A percentile compares a stretch with the other conserved stretches of the same genome.
Conservation (phyloP, 2,113 vertebrate genomes). For the Meles meles region DNA sequence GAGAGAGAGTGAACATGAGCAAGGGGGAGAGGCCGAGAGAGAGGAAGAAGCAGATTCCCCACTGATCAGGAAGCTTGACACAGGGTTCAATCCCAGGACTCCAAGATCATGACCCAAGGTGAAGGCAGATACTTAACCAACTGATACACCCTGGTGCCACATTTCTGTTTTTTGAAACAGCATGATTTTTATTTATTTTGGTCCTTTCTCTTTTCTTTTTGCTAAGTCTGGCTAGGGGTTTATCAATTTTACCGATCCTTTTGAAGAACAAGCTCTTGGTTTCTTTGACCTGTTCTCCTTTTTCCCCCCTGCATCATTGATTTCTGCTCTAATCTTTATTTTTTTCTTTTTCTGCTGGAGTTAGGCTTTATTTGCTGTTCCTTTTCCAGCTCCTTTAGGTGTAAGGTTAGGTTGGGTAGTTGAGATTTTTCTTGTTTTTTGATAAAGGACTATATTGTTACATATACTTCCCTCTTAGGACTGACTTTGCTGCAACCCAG, state of each 20-base stretch:
- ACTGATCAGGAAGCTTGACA: not conserved
- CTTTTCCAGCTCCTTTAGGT: not conserved
- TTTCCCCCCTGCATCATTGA: not conserved
- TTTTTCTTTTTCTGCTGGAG: not conserved
- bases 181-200: not conserved
- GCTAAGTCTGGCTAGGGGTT: not conserved
- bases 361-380: not conserved
- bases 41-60: not conserved
- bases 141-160: not conserved
- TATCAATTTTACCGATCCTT: not conserved
- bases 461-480: not conserved
- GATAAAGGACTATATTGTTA: not conserved
- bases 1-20: not conserved
- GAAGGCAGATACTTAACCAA: not conserved
- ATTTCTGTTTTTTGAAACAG: not conserved
- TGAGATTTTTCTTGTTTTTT: not conserved
- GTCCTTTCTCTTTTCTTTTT: not conserved
- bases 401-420: not conserved
- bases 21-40: not conserved
- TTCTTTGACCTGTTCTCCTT: not conserved
- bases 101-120: not conserved
- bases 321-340: not conserved
- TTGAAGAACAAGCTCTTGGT: not conserved
- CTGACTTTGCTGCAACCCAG: not conserved
- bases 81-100: not conserved